A percentile compares a stretch with the other conserved stretches of the same genome.
Conservation (phyloP, 2,797 vertebrate species). For the Bovichtus variegatus region DNA sequence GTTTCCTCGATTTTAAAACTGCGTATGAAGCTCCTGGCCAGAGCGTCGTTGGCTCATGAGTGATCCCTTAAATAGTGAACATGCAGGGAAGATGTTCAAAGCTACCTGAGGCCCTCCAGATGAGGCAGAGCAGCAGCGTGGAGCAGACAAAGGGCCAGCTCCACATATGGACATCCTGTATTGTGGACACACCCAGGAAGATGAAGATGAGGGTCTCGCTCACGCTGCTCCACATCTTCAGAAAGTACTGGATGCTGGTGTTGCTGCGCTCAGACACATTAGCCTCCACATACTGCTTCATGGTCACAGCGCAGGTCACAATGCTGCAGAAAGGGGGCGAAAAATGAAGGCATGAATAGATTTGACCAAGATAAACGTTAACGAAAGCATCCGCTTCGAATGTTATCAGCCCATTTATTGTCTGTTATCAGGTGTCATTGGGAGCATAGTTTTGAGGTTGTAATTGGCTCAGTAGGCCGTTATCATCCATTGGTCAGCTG, state of each 20-base stretch:
- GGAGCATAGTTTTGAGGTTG: too few species aligned
- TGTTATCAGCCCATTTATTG: too few species aligned
- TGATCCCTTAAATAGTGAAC: neutral
- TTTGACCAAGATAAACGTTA: neutral
- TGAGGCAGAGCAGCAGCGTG: slow-evolving; percentile 92
- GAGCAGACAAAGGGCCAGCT: slow-evolving; percentile 93
- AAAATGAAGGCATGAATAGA: neutral
- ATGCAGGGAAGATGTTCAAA: neutral
- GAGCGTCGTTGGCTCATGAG: too few species aligned
- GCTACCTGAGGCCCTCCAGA: slow-evolving; percentile 90
- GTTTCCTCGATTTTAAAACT: neutral
- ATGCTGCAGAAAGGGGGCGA: slow-evolving; percentile 73
- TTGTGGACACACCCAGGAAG: slow-evolving; percentile 93
- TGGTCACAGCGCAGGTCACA: slow-evolving; percentile 88
- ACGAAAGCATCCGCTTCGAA: too few species aligned
- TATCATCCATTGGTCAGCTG: too few species aligned
- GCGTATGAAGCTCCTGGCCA: neutral
- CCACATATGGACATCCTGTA: slow-evolving; percentile 87
- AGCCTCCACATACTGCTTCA: slow-evolving; percentile 90
- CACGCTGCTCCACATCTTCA: slow-evolving; percentile 97
- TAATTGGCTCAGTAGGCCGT: too few species aligned
- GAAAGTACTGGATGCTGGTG: slow-evolving; percentile 95
- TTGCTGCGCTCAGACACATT: slow-evolving; percentile 94
- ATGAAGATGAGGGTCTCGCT: slow-evolving; percentile 96
- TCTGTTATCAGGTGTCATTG: too few species aligned